Conservation (phyloP, 2,113 vertebrate species). For the Beaufortia kweichowensis region DNA sequence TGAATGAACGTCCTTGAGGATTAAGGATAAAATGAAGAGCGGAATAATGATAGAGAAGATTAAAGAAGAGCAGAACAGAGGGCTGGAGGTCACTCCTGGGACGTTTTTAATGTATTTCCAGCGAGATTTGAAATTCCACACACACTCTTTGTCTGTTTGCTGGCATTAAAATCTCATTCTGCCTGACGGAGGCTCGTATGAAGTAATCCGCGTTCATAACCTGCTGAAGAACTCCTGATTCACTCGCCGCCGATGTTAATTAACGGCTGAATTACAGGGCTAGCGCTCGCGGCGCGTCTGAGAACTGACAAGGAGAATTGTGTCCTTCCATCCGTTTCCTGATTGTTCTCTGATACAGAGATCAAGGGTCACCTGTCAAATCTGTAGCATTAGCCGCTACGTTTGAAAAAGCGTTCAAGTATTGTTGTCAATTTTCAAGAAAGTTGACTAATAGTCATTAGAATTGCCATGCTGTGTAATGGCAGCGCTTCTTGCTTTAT, state of each 20-base stretch:
- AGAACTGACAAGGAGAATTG: not conserved
- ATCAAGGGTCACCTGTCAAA: not conserved
- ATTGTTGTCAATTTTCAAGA: no score
- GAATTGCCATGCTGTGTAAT: no score
- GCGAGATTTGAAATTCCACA: constrained; percentile 38
- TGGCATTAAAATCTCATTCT: constrained; percentile 57
- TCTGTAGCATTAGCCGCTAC: not conserved
- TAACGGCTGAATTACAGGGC: constrained; percentile 38
- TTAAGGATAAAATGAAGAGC: constrained; percentile 49
- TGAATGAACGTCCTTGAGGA: constrained; percentile 50
- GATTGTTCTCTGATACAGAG: not conserved
- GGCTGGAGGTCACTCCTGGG: constrained; percentile 23
- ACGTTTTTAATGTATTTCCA: constrained; percentile 47
- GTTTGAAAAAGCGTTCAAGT: not conserved
- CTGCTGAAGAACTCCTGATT: constrained; percentile 4
- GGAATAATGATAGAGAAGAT: constrained; percentile 30
- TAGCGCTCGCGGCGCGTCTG: constrained; percentile 1
- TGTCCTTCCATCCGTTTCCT: not conserved
- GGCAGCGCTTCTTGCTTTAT: no score
- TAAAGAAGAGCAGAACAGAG: constrained; percentile 36
- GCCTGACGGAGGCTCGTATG: not conserved
- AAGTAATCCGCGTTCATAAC: constrained; percentile 20
- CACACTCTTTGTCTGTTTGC: constrained; percentile 54
- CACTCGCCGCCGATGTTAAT: constrained; percentile 38
- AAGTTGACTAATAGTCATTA: no score